Percentiles rank a stretch among this genome's conserved stretches.
Evolutionary conservation across 2,888 invertebrate species (phyloP).

Genomic region (Lingula anatina): DNA sequence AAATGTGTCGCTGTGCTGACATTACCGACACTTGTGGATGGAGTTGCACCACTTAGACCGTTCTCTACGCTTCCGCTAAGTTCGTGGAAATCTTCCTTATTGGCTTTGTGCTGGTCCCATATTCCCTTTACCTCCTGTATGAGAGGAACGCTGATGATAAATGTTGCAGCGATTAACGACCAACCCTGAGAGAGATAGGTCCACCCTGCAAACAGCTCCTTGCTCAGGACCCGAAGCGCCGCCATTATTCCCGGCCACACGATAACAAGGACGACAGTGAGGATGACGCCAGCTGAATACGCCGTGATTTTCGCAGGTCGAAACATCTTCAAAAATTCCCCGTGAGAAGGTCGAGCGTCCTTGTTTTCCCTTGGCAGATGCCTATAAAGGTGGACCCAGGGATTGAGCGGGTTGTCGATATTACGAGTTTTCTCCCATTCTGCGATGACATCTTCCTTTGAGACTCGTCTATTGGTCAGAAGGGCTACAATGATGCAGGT

Average conservation of each 20-base stretch:
- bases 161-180: constrained; percentile 35
- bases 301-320: constrained; percentile 24
- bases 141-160: constrained; percentile 38
- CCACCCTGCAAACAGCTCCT: constrained; percentile 30
- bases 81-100: too few species aligned
- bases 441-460: constrained; percentile 17
- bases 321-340: constrained; percentile 31
- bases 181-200: constrained; percentile 36
- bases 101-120: too few species aligned
- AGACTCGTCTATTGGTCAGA: constrained; percentile 14
- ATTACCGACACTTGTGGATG: too few species aligned
- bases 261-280: constrained; percentile 29
- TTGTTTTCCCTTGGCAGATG: too few species aligned
- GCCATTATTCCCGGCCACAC: constrained; percentile 39
- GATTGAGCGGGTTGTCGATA: constrained; percentile 51
- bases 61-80: too few species aligned
- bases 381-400: constrained; percentile 51
- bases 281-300: constrained; percentile 18
- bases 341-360: constrained; percentile 38
- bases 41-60: too few species aligned
- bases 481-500: constrained; percentile 37
- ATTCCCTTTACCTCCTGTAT: constrained; percentile 32
- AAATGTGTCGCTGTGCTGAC: too few species aligned
- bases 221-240: constrained; percentile 24
- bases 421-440: constrained; percentile 52